Conservation (phyloP, 2,797 vertebrate genomes). For the Lateolabrax maculatus region DNA sequence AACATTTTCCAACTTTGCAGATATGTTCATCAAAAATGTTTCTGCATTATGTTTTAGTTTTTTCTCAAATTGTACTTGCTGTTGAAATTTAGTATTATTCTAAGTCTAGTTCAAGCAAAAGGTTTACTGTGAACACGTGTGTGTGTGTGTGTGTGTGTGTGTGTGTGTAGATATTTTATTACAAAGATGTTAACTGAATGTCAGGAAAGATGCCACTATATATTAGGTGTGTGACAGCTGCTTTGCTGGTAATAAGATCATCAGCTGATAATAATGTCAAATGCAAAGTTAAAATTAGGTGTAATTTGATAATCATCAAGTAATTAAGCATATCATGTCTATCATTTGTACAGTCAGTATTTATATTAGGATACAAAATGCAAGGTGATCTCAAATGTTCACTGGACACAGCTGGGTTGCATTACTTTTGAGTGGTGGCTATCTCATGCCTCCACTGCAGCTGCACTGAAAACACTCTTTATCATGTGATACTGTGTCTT, state of each 20-base stretch:
- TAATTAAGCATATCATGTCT: background rate
- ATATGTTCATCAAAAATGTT: too few relatives aligned
- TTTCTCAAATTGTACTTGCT: too few relatives aligned
- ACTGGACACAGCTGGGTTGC: background rate
- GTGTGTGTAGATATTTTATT: background rate
- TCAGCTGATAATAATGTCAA: background rate
- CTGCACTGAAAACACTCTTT: background rate
- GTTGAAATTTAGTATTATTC: too few relatives aligned
- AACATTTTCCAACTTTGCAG: too few relatives aligned
- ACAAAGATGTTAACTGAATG: background rate
- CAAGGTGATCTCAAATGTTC: background rate
- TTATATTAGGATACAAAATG: background rate
- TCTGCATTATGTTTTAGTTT: too few relatives aligned
- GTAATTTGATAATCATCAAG: conserved; percentile 11
- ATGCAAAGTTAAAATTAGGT: background rate
- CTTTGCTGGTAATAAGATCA: background rate
- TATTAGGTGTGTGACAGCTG: background rate
- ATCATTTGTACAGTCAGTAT: background rate
- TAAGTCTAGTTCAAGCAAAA: too few relatives aligned
- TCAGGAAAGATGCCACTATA: background rate
- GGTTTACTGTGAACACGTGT: too few relatives aligned
- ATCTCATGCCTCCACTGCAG: background rate
- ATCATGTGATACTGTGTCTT: background rate
- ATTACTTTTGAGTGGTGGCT: too few relatives aligned
- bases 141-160: background rate